Conservation (phyloP, 2,888 invertebrate genomes). For the Subacronicta megacephala region DNA sequence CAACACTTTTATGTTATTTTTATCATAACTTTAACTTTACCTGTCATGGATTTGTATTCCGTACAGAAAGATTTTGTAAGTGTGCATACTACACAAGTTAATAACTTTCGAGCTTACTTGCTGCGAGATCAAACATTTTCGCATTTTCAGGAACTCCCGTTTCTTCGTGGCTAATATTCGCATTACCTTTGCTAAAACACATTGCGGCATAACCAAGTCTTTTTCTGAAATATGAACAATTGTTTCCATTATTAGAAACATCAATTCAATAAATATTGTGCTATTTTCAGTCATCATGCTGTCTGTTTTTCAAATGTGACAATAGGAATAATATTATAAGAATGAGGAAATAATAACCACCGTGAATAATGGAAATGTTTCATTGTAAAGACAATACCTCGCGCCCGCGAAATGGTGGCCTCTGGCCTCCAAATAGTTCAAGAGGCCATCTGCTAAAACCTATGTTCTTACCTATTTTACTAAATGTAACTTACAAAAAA, state of each 20-base stretch:
- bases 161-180: slow-evolving; percentile 74
- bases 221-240: slow-evolving; percentile 62
- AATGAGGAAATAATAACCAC: background rate
- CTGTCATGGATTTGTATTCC: background rate
- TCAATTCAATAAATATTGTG: no score
- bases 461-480: no score
- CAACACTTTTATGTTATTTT: background rate
- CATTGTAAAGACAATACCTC: background rate
- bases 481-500: no score
- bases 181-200: slow-evolving; percentile 69
- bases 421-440: background rate
- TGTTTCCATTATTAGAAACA: no score
- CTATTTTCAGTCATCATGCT: no score
- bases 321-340: background rate
- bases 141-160: slow-evolving; percentile 77
- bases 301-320: background rate
- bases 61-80: background rate
- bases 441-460: background rate
- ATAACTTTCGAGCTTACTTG: slow-evolving; percentile 67
- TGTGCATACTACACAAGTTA: no score
- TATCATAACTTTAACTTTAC: background rate
- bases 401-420: background rate
- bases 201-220: slow-evolving; percentile 69
- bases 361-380: background rate
- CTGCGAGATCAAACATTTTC: slow-evolving; percentile 70